Percentiles rank a stretch among this genome's conserved stretches.
phyloP scores from a whole-genome alignment of 2,888 invertebrate genomes.

The Coenonympha arcania region DNA sequence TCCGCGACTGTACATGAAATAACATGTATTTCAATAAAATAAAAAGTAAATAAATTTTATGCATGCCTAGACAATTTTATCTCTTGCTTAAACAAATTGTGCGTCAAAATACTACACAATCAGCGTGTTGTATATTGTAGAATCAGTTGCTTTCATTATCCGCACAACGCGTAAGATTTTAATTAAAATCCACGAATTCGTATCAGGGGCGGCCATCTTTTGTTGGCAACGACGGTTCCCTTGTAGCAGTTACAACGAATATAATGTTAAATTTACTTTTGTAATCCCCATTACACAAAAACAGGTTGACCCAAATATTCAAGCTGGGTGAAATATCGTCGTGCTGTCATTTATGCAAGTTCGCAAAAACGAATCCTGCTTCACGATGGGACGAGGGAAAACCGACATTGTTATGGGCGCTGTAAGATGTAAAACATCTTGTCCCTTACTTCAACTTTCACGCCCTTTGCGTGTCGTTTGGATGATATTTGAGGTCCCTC shows the following conservation, averaged over 20 bases:
- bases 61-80: background rate
- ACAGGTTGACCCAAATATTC: constrained; percentile 73
- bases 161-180: constrained; percentile 62
- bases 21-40: no score
- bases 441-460: constrained; percentile 40
- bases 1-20: no score
- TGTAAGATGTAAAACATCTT: constrained; percentile 53
- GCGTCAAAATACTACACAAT: constrained; percentile 42
- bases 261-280: constrained; percentile 69
- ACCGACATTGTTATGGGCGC: constrained; percentile 46
- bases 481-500: constrained; percentile 53
- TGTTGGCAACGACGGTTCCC: constrained; percentile 58
- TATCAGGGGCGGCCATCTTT: constrained; percentile 62
- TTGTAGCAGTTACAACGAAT: constrained; percentile 63
- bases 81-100: constrained; percentile 37
- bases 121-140: constrained; percentile 41
- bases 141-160: constrained; percentile 58
- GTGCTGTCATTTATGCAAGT: constrained; percentile 68
- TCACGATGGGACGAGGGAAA: constrained; percentile 47
- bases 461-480: constrained; percentile 56
- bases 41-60: background rate
- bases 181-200: constrained; percentile 67
- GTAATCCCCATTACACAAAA: constrained; percentile 70
- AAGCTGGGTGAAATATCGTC: constrained; percentile 65
- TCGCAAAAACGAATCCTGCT: constrained; percentile 67